Evolutionary conservation across 2,113 vertebrate genomes (phyloP), one percentile per base, ranked within the genome.

Genomic region (Antennarius striatus): DNA sequence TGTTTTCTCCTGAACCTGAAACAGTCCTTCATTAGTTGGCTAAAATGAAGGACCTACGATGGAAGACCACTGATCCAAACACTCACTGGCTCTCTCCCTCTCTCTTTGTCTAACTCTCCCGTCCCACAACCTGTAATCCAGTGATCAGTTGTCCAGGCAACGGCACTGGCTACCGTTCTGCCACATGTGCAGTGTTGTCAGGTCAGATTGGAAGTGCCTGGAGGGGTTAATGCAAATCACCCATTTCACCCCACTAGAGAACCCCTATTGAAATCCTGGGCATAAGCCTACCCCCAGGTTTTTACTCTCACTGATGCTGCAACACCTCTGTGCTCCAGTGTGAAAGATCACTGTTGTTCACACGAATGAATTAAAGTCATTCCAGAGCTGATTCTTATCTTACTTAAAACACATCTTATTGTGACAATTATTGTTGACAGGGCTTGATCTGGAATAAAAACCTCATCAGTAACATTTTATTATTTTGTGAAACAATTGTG

Each of bases 71-170:
- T 69, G 39, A 75, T 77, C 63, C 73, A 56, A 71, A 64, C 75
- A 51, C 43, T 61, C 14, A 46, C 50, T 46, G 28, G 2, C 68
- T 56, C 48, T 55, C 42, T 15, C 28, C 46, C 40, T 58, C 15
- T 62, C 16, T 51, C 3, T 48, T n/a, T 56, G 47, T 53, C 48
- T 39, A 14, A 6, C 52, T 58, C 67, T 30, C 39, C 16, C 32
- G 63, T 70, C 67, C 71, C 77, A 65, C 52, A 74, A 72, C 70
- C 83, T 71, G 73, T 85, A 84, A 81, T 88, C 83, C 68, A 64
- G 69, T 8, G 77, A 86, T 90, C 77, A 77, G 85, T 87, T 88
- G 85, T 90, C 83, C 77, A 40, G 83, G 85, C 80, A 89, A 85
- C 88, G 71, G 85, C 66, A 2, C 56, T 10, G 56, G 78, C 81